Evolutionary conservation across 1,140 invertebrate genomes (phyloP).

Genomic region (Zaprionus gabonicus): DNA sequence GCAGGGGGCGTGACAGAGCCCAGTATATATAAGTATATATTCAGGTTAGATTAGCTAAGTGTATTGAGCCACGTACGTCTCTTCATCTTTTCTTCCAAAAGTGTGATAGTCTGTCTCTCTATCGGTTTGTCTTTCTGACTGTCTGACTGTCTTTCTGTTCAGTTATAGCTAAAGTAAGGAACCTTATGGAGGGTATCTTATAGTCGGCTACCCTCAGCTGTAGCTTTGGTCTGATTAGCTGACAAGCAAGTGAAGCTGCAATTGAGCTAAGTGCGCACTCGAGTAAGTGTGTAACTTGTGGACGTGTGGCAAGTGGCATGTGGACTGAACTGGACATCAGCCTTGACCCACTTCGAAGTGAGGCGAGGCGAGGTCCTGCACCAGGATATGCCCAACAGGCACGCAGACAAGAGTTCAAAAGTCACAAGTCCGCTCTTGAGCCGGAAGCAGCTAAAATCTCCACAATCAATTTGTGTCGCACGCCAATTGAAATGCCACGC

Average conservation of each 20-base stretch:
- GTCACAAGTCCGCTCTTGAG: slow-evolving; percentile 18
- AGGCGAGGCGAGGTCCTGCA: slow-evolving; percentile 1
- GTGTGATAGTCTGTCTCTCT: too few relatives aligned
- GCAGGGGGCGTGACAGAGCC: too few relatives aligned
- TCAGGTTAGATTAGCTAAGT: too few relatives aligned
- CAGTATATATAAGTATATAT: too few relatives aligned
- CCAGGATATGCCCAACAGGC: not conserved
- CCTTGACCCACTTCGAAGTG: slow-evolving; percentile 66
- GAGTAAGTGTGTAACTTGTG: not conserved
- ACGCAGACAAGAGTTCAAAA: not conserved
- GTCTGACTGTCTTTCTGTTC: too few relatives aligned
- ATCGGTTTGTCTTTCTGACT: too few relatives aligned
- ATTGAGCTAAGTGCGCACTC: slow-evolving; percentile 29
- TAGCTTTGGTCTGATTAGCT: slow-evolving; percentile 7
- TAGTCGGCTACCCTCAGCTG: fast-evolving
- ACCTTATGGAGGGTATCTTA: too few relatives aligned
- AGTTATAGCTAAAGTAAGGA: too few relatives aligned
- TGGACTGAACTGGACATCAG: slow-evolving; percentile 20
- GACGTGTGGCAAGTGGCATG: slow-evolving; percentile 34
- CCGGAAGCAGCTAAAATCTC: slow-evolving; percentile 55
- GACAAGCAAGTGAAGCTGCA: slow-evolving; percentile 2
- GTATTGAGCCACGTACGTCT: too few relatives aligned
- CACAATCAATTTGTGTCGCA: slow-evolving; percentile 56
- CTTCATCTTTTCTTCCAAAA: too few relatives aligned
- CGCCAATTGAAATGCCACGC: slow-evolving; percentile 48